Conservation (phyloP, 2,797 vertebrate genomes). For the Anas georgica region DNA sequence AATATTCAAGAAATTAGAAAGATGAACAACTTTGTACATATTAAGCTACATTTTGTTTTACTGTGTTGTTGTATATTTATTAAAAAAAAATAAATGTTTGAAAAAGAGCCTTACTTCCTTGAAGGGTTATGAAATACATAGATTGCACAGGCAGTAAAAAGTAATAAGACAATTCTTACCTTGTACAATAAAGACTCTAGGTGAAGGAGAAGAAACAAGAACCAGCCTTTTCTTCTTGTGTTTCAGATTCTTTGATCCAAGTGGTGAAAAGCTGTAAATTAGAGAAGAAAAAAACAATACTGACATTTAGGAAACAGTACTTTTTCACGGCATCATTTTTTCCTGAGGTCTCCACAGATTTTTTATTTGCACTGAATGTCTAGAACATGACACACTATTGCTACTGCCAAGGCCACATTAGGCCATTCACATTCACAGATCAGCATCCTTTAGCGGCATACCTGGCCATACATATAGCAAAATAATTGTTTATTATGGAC, state of each 20-base stretch:
- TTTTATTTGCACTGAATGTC: background rate
- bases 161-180: background rate
- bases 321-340: background rate
- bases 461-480: background rate
- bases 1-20: background rate
- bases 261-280: background rate
- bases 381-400: background rate
- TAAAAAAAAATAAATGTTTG: background rate
- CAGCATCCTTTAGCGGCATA: background rate
- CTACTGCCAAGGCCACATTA: background rate
- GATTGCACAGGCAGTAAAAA: background rate
- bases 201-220: constrained; percentile 4
- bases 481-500: constrained; percentile 45
- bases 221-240: background rate
- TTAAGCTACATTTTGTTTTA: background rate
- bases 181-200: background rate
- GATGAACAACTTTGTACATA: background rate
- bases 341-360: background rate
- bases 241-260: constrained; percentile 16
- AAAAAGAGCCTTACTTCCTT: background rate
- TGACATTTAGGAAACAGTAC: background rate
- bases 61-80: background rate
- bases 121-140: background rate
- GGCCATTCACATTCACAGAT: background rate
- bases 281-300: background rate